Evolutionary conservation across 2,113 vertebrate species (phyloP).

Genomic region (Myiozetetes cayanensis): DNA sequence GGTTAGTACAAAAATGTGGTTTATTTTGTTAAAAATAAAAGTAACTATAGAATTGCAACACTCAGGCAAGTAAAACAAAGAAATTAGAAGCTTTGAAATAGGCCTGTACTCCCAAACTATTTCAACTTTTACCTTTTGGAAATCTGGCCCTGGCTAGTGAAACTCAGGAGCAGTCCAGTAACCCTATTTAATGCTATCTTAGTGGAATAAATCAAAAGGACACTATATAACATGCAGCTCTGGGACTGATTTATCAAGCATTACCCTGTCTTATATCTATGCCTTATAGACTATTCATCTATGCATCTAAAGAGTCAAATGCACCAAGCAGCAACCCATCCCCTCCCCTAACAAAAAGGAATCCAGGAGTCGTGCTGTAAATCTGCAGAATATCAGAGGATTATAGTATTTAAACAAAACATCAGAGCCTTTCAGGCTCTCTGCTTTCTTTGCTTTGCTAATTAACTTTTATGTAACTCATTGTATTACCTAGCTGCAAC

Average conservation of each 20-base stretch:
- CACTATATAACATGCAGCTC: not conserved
- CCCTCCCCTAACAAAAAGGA: not conserved
- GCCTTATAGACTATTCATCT: not conserved
- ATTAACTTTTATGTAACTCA: constrained; percentile 48
- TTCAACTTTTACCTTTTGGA: not conserved
- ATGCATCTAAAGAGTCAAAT: not conserved
- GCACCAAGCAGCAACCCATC: not conserved
- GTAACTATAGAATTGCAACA: not conserved
- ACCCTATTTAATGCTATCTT: not conserved
- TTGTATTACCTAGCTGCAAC: constrained; percentile 33
- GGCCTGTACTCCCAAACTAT: not conserved
- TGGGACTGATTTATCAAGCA: not conserved
- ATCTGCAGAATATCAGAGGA: constrained; percentile 13
- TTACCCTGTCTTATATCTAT: not conserved
- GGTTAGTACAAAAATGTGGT: not conserved
- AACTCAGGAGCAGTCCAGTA: not conserved
- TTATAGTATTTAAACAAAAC: constrained; percentile 49
- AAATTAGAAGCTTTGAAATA: not conserved
- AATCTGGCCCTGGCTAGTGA: not conserved
- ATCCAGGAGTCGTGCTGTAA: not conserved
- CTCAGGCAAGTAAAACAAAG: not conserved
- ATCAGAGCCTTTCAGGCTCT: constrained; percentile 8
- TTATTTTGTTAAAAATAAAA: not conserved
- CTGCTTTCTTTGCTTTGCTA: constrained; percentile 57
- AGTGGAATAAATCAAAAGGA: not conserved